Base-by-base conservation (phyloP, 2,113 vertebrate genomes). In the Neolamprologus devosi region DNA sequence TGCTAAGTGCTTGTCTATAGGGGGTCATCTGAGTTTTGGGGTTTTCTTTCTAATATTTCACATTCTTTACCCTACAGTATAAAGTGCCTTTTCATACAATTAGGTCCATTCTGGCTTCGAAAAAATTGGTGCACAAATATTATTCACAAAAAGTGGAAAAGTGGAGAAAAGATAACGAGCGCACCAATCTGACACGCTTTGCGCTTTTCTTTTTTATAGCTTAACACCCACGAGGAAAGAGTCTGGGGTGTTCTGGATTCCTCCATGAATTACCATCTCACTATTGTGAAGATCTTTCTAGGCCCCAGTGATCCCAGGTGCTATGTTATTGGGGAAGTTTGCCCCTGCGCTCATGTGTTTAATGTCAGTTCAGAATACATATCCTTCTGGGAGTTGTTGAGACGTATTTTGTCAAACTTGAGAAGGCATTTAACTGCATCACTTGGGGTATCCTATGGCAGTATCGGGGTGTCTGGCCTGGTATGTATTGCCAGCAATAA, bases 351-450 rank as follows among this genome's bases (percentile, higher is more conserved):
- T 21, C 33, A 37, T 65, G 7, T 65, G 60, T 8, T n/a, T 37
- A 65, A 65, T 65, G 19, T 37, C 33, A 65, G 60, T 37, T 65
- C 19, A 65, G 60, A 65, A 37, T 65, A 4, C 10, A 37, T n/a
- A 65, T n/a, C 60, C 60, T 37, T 37, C 60, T 65, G 19, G 33
- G 60, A 65, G 60, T 65, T 37, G 60, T 37, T 65, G 58, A n/a
- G 30, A 35, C 1, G 11, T 40, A 21, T 37, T 68, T 68, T 68
- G 63, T 68, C 11, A 13, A 40, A 37, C 35, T 21, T 21, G 2
- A 68, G 19, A 8, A 68, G 63, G 63, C 33, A 68, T 68, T 13
- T 21, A 40, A 68, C 33, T 37, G 10, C 17, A 19, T 65, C 26
- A 0, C 60, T 68, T 21, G 19, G 33, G 19, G 63, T 68, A 68